Evolutionary conservation across 2,113 vertebrate genomes (phyloP).

Genomic region (Atractosteus spatula): DNA sequence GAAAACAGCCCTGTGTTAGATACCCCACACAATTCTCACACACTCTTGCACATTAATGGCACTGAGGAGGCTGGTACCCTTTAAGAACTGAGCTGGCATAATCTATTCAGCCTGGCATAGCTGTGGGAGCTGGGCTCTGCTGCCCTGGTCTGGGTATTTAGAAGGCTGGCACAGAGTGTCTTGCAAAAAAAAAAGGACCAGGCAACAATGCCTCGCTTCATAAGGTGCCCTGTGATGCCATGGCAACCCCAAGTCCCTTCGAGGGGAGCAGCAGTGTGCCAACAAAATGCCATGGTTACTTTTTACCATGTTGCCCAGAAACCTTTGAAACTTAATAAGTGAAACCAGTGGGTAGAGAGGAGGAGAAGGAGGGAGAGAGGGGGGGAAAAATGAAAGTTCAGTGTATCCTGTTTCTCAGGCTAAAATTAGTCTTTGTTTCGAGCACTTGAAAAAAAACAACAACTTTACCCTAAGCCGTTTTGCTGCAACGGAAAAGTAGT

Average conservation of each 20-base stretch:
- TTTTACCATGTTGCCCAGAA: constrained; percentile 71
- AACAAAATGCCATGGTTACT: constrained; percentile 71
- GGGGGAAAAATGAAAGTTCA: constrained; percentile 40
- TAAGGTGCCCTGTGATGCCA: constrained; percentile 76
- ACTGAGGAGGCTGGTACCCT: not conserved
- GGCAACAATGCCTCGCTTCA: constrained; percentile 76
- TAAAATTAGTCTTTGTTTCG: constrained; percentile 41
- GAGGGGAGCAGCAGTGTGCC: constrained; percentile 60
- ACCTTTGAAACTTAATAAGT: constrained; percentile 78
- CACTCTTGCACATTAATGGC: constrained; percentile 14
- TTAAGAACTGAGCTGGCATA: not conserved
- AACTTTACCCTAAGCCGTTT: not conserved
- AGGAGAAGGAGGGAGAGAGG: constrained; percentile 27
- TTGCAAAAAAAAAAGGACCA: constrained; percentile 37
- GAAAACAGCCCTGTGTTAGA: constrained; percentile 14
- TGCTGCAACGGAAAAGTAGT: constrained; percentile 27
- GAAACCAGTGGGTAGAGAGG: constrained; percentile 70
- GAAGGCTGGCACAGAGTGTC: constrained; percentile 68
- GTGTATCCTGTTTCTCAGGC: constrained; percentile 47
- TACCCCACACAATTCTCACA: constrained; percentile 13
- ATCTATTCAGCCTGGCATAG: constrained; percentile 48
- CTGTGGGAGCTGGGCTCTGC: constrained; percentile 39
- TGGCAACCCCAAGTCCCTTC: constrained; percentile 76
- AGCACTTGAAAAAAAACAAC: not conserved
- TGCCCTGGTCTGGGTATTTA: constrained; percentile 57